Conservation (phyloP, 1,140 invertebrate genomes). For the Trachymyrmex septentrionalis region DNA sequence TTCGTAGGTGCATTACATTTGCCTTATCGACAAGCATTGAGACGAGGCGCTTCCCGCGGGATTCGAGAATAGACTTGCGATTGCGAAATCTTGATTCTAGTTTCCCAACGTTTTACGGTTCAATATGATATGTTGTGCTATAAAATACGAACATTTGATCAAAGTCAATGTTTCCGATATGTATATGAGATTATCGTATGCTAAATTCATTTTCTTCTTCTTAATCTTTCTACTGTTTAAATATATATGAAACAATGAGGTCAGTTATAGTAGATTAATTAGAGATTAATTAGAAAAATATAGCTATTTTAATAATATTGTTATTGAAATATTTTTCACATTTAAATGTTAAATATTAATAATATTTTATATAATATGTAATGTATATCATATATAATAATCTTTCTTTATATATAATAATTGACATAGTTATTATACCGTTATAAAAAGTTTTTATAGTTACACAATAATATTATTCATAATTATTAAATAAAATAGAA, state of each 20-base stretch:
- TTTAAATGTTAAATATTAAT: neutral
- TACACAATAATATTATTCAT: neutral
- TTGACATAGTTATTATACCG: neutral
- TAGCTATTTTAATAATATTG: neutral
- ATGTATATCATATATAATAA: neutral
- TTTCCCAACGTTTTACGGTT: conserved; percentile 28
- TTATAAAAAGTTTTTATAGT: neutral
- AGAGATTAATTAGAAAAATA: neutral
- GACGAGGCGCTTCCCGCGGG: conserved; percentile 55
- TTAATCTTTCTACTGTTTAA: neutral
- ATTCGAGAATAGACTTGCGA: conserved; percentile 27
- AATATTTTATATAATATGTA: neutral
- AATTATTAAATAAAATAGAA: neutral
- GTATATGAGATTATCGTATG: neutral
- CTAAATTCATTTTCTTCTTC: neutral
- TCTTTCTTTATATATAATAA: neutral
- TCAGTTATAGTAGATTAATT: neutral
- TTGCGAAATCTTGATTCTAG: conserved; percentile 68
- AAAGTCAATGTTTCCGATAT: neutral
- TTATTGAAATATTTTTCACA: neutral
- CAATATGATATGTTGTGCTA: neutral
- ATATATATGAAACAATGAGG: neutral
- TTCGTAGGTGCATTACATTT: conserved; percentile 65
- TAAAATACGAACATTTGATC: neutral
- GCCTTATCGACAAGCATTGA: conserved; percentile 58